Base-by-base conservation (phyloP, 2,888 invertebrate species). In the Oeneis ivallda region DNA sequence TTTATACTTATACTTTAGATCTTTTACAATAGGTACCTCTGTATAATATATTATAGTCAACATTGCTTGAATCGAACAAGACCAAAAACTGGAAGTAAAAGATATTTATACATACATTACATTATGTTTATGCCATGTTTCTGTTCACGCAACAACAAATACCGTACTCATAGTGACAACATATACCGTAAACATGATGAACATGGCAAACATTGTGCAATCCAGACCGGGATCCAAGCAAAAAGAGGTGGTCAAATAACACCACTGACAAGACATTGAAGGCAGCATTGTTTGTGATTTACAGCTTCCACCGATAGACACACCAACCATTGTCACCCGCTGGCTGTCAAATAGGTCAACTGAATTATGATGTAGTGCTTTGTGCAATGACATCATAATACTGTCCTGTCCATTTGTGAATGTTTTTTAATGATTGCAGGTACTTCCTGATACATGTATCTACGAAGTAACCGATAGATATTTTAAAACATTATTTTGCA, bases 261-360 rank as follows among this genome's bases (percentile, higher is more conserved):
- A 57, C 41, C 47, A 53, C 56, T 56, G 49, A 56, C 49, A 26
- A 26, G 26, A 5, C 26, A 26, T 54, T 66, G 41, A 63, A 67
- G 17, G 56, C 59, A 52, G 41, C 65, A 63, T 65, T 67, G 67
- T 69, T 56, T 62, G 47, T 71, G 70, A 70, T 70, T 70, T 71
- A 71, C 54, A 56, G 61, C 67, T 59, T 58, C 56, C 64, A 60
- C 52, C 47, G 54, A 63, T 56, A 65, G 61, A 67, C 67, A 62
- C 49, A 39, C 41, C 41, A 10, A 6, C 61, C 43, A 62, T 64
- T 69, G 66, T 69, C 59, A 54, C 56, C 49, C 37, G 39, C 54
- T 63, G 65, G 41, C 52, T 61, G 61, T 68, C 68, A 70, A 70
- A 66, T 72, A 69, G 69, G 66, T 66, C 64, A 59, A 17, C 39